Base-by-base conservation (phyloP, 1,140 invertebrate genomes). In the Monochamus saltuarius region DNA sequence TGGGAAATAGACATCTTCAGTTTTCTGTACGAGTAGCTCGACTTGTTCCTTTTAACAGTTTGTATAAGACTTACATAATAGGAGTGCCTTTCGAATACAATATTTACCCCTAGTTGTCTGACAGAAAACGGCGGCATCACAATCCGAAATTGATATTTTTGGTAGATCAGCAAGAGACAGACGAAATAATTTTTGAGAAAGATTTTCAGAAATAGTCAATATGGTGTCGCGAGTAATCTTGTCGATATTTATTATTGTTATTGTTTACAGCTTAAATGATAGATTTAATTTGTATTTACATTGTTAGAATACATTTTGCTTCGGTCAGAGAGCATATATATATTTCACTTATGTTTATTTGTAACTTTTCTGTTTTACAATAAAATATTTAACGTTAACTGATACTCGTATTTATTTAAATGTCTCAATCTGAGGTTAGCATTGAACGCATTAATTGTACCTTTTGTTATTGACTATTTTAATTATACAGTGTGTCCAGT, bases 1-100 rank as follows among this genome's bases (percentile, higher is more conserved):
- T 29, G 22, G 6, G 6, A 29, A 29, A 29, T 29, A 29, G 2
- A 29, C 22, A 29, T 29, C 22, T 29, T 29, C 6, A 2, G 6
- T 29, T 29, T 29, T 29, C 22, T 3, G 22, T 29, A 29, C 2
- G 22, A 29, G 22, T 29, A 42, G n/a, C 39, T 16, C n/a, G 39
- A 42, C 16, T 42, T 42, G n/a, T 42, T 42, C 16, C 16, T 42
- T 13, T 16, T 13, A 13, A 17, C 16, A 2, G 39, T 13, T 16
- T 60, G 11, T 43, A 59, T 53, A 62, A 67, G 62, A 67, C 64
- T 69, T 64, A 53, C 29, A 66, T 64, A 50, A 64, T 69, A 70
- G 68, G 63, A 70, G 68, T 70, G 68, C 68, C 68, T 70, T 69
- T 64, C 61, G 42, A 65, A 70, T 64, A 70, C 65, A 68, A 70